Evolutionary conservation across 2,888 invertebrate species (phyloP).

Genomic region (Leucophora obtusa): DNA sequence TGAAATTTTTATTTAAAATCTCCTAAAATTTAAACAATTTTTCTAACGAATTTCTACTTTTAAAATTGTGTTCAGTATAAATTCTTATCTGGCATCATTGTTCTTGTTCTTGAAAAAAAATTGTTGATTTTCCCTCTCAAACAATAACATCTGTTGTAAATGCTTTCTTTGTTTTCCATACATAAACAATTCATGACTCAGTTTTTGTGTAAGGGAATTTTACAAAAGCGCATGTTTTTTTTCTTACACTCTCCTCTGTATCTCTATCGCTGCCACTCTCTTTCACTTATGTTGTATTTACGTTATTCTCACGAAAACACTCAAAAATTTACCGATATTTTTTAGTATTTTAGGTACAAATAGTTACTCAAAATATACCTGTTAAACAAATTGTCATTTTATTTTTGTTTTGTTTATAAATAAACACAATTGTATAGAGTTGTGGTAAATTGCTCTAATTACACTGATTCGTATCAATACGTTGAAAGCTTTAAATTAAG

Average conservation of each 20-base stretch:
- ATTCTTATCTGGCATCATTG: neutral
- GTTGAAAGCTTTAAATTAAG: too few relatives aligned
- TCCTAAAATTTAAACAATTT: too few relatives aligned
- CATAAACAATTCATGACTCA: conserved; percentile 1
- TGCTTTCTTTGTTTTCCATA: conserved; percentile 15
- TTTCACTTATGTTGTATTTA: neutral
- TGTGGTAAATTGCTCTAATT: neutral
- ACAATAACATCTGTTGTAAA: conserved; percentile 16
- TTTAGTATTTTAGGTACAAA: neutral
- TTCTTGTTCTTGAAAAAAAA: neutral
- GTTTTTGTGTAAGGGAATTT: conserved; percentile 17
- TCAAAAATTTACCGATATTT: neutral
- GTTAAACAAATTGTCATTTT: neutral
- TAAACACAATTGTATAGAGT: neutral
- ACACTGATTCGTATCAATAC: neutral
- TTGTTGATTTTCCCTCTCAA: conserved; percentile 7
- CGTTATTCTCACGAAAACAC: neutral
- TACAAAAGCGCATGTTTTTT: conserved; percentile 40
- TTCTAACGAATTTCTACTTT: too few relatives aligned
- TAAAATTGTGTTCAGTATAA: neutral
- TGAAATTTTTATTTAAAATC: too few relatives aligned
- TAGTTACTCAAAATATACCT: neutral
- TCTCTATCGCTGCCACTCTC: conserved; percentile 9
- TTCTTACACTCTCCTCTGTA: neutral
- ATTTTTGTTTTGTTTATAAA: neutral